Conservation (phyloP, 2,888 invertebrate species). For the Eupsilia transversa region DNA sequence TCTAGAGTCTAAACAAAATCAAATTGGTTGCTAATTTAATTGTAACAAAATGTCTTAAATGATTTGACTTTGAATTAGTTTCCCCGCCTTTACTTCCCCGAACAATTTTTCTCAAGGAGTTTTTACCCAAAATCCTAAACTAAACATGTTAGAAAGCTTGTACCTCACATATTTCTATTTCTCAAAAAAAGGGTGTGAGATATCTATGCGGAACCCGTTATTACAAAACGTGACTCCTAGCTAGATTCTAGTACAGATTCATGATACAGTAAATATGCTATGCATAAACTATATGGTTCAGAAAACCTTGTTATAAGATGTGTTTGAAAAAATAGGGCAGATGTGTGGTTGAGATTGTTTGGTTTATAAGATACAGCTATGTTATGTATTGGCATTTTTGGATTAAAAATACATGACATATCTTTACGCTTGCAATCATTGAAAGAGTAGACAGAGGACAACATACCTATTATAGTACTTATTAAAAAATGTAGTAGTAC, state of each 20-base stretch:
- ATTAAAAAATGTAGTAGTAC: no score
- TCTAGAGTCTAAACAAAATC: no score
- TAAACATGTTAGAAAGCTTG: not conserved
- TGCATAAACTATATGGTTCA: conserved; percentile 42
- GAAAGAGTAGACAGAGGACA: not conserved
- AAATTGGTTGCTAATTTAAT: no score
- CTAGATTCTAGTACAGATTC: conserved; percentile 31
- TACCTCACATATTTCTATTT: conserved; percentile 27
- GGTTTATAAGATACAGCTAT: not conserved
- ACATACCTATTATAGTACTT: no score
- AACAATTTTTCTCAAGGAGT: not conserved
- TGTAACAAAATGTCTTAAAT: no score
- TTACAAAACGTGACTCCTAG: conserved; percentile 55
- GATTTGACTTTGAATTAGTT: no score
- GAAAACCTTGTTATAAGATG: conserved; percentile 13
- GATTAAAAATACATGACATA: not conserved
- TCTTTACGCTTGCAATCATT: accelerated
- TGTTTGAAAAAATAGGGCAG: conserved; percentile 21
- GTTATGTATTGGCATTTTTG: not conserved
- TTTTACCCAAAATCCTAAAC: not conserved
- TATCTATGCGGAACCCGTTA: conserved; percentile 50
- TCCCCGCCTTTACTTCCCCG: no score
- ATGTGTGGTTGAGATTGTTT: not conserved
- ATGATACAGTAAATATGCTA: conserved; percentile 44
- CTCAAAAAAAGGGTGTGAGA: conserved; percentile 38